A percentile compares a stretch with the other conserved stretches of the same genome.
Evolutionary conservation across 1,140 invertebrate species (phyloP).

Genomic region (Pseudomyrmex sp.): DNA sequence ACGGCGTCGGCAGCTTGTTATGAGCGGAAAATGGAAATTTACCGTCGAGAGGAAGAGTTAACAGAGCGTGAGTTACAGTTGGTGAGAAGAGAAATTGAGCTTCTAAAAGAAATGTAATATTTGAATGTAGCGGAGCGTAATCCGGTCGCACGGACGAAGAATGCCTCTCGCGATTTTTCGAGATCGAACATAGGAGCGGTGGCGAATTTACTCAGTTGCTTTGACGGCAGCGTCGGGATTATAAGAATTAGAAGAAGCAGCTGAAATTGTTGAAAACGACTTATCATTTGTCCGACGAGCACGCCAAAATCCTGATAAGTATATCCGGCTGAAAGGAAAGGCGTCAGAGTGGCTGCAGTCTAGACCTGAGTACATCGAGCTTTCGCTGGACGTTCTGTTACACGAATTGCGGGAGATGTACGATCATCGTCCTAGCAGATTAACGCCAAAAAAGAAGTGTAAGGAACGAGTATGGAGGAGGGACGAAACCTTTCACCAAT

Average conservation of each 20-base stretch:
- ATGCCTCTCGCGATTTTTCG: not conserved
- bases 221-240: not conserved
- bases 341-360: conserved; percentile 24
- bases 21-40: not conserved
- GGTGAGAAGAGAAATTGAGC: not conserved
- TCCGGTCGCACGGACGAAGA: too few species aligned
- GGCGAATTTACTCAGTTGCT: not conserved
- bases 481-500: not conserved
- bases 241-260: not conserved
- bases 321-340: conserved; percentile 6
- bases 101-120: not conserved
- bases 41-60: not conserved
- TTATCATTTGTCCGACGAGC: not conserved
- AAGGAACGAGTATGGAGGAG: not conserved
- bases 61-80: not conserved
- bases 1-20: not conserved
- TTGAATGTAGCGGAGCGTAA: too few species aligned
- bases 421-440: not conserved
- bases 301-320: not conserved
- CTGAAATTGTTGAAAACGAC: not conserved
- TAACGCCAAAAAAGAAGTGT: not conserved
- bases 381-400: not conserved
- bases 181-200: not conserved
- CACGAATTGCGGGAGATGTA: not conserved
- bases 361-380: not conserved